phyloP scores from a whole-genome alignment of 2,888 invertebrate genomes.

The Lacanobia wlatinum region DNA sequence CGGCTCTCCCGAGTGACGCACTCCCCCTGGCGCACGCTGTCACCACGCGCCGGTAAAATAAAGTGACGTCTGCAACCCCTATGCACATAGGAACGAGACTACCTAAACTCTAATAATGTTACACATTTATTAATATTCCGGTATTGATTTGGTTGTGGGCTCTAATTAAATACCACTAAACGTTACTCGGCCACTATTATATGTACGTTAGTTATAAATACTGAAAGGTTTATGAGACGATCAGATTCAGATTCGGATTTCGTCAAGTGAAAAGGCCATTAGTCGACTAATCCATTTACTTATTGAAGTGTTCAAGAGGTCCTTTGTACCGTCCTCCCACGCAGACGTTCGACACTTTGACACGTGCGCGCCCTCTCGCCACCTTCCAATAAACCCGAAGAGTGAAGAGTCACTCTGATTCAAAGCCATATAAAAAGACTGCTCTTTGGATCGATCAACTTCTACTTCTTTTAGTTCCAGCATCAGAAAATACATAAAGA shows the following conservation, averaged over 20 bases:
- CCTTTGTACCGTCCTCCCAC: constrained; percentile 12
- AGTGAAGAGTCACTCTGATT: constrained; percentile 62
- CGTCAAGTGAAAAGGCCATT: not conserved
- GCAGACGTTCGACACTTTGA: constrained; percentile 39
- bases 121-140: not conserved
- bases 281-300: constrained; percentile 17
- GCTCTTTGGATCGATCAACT: constrained; percentile 9
- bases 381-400: constrained; percentile 41
- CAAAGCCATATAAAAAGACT: constrained; percentile 16
- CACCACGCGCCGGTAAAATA: constrained; percentile 27
- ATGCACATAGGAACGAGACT: constrained; percentile 5
- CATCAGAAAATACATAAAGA: not conserved
- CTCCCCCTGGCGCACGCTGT: constrained; percentile 18
- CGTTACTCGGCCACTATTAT: no score
- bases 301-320: constrained; percentile 20
- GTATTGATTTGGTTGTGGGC: not conserved
- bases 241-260: not conserved
- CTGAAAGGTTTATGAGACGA: not conserved
- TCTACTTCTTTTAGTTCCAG: not conserved
- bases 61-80: constrained; percentile 43
- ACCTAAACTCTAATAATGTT: not conserved
- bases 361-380: constrained; percentile 45
- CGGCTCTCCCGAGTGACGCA: constrained; percentile 59
- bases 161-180: not conserved
- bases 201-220: not conserved